Evolutionary conservation across 2,113 vertebrate genomes (phyloP), one percentile per base, ranked within the genome.

Genomic region (Leucoraja erinaceus): DNA sequence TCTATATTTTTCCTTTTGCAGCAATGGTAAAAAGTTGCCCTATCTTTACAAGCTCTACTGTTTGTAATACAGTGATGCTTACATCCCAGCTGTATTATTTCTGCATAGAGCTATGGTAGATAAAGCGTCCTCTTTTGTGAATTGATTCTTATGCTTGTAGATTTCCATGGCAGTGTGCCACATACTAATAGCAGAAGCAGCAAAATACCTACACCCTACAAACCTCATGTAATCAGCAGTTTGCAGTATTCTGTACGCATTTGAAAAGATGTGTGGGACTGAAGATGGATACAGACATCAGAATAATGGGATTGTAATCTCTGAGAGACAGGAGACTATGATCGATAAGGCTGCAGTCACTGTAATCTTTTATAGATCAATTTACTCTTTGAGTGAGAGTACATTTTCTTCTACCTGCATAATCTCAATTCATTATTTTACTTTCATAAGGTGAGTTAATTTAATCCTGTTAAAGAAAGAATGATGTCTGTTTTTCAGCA

Each of bases 361-460:
- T 47, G 90, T 72, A 91, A 74, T 91, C 90, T 91, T 91, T 91
- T 91, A 91, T 91, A 91, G 90, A 91, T 72, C 90, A 72, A 72
- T 66, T 74, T 68, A 47, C 33, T 28, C 90, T 72, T 91, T 33
- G 38, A 91, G 33, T 25, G 47, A 91, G 66, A 33, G 83, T 31
- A 88, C 59, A 88, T 72, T 91, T 72, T 54, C 38, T 70, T 90
- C 63, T 54, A 25, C 68, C 54, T 91, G 90, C 25, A 31, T 72
- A 70, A 91, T 91, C 90, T 91, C 47, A 91, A 33, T 74, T 9
- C 90, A 91, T 54, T 72, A 28, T 91, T 47, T 72, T 91, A 91
- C 33, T 91, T 91, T 91, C 90, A 91, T 70, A 38, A 72, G 31
- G 90, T 91, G 22, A 18, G 47, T 90, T 91, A 47, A 47, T 38